These are phyloP conservation scores for Coregonus suidteri DNA, from an alignment of 2,797 vertebrate species.

Conservation along the genomic window DNA sequence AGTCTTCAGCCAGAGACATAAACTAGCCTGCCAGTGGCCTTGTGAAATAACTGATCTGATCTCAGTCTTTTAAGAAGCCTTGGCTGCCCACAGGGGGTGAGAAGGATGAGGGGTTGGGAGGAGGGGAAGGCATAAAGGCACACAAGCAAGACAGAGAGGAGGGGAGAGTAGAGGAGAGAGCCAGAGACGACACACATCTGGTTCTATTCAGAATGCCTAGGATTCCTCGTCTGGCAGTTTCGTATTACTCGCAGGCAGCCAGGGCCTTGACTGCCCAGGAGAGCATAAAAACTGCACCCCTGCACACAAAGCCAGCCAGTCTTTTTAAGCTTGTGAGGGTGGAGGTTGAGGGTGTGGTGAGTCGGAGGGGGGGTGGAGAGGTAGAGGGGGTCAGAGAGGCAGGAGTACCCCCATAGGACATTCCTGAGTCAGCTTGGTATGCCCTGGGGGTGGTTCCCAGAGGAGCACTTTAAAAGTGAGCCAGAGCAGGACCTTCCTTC, in stretches of 20 bases:
- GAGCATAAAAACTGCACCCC: constrained; percentile 54
- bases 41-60: constrained; percentile 14
- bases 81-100: background rate
- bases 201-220: constrained; percentile 70
- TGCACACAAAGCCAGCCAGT: constrained; percentile 49
- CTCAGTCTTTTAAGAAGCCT: constrained; percentile 47
- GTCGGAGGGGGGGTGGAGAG: constrained; percentile 1
- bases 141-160: constrained; percentile 10
- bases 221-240: constrained; percentile 67
- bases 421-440: constrained; percentile 23
- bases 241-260: constrained; percentile 62
- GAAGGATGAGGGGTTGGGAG: background rate
- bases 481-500: constrained; percentile 31
- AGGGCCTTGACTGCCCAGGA: constrained; percentile 47
- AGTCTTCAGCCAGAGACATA: constrained; percentile 27
- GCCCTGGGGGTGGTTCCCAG: constrained; percentile 21
- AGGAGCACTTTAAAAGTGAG: constrained; percentile 4
- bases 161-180: background rate
- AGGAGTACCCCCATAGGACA: constrained; percentile 22
- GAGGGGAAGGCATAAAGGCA: constrained; percentile 10
- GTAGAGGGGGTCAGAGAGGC: constrained; percentile 1
- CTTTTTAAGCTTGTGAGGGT: constrained; percentile 40
- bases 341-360: constrained; percentile 13
- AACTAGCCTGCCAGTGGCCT: constrained; percentile 44
- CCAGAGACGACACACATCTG: constrained; percentile 64